phyloP scores from a whole-genome alignment of 2,797 vertebrate species.

The Erpetoichthys calabaricus region DNA sequence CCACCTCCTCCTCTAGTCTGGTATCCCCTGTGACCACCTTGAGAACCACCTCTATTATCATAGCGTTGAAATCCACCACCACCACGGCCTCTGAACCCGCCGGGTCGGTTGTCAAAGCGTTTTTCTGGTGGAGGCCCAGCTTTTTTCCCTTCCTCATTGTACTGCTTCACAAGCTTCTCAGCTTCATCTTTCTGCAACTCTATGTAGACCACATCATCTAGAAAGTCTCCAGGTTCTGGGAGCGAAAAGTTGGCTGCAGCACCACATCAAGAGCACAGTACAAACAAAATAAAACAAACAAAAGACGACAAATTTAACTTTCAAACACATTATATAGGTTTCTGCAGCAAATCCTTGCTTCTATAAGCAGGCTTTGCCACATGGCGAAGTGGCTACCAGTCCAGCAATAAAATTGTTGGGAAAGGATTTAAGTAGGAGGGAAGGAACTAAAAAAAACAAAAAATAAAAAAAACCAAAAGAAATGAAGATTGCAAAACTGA shows the following conservation, averaged over 20 bases:
- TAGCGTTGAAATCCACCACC: constrained; percentile 18
- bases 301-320: constrained; percentile 6
- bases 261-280: constrained; percentile 15
- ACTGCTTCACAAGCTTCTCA: constrained; percentile 64
- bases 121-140: constrained; percentile 77
- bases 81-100: constrained; percentile 54
- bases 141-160: constrained; percentile 80
- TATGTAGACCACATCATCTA: constrained; percentile 60
- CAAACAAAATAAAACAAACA: constrained; percentile 16
- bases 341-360: too few relatives aligned
- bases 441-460: constrained; percentile 9
- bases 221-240: constrained; percentile 74
- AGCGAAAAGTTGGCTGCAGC: constrained; percentile 74
- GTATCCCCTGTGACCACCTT: constrained; percentile 40
- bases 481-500: constrained; percentile 10
- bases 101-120: constrained; percentile 65
- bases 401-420: not conserved
- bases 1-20: constrained; percentile 59
- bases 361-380: too few relatives aligned
- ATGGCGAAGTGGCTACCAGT: not conserved
- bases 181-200: constrained; percentile 71
- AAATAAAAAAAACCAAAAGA: constrained; percentile 12
- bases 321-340: too few relatives aligned
- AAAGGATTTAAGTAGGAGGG: not conserved
- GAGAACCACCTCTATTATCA: not conserved